Conservation (phyloP, 1,140 invertebrate genomes). For the Capitella teleta region DNA sequence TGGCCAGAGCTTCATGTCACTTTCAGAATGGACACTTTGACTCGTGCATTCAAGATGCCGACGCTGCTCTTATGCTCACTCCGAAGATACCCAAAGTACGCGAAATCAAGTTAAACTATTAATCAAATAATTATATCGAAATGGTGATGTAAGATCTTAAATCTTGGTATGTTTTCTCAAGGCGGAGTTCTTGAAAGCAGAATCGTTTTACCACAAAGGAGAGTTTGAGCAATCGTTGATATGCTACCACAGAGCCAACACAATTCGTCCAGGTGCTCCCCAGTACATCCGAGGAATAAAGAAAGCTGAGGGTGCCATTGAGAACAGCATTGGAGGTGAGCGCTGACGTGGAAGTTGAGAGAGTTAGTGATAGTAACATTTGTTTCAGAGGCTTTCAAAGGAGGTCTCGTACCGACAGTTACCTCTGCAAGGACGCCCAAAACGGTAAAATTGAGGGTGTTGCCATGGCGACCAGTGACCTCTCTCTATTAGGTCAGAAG, state of each 20-base stretch:
- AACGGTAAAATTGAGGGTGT: not conserved
- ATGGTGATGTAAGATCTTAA: not conserved
- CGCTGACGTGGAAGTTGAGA: not conserved
- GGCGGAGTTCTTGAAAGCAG: constrained; percentile 2
- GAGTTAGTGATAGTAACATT: not conserved
- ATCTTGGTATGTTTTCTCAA: not conserved
- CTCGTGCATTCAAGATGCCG: not conserved
- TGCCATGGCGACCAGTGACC: not conserved
- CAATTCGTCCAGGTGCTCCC: not conserved
- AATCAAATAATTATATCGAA: not conserved
- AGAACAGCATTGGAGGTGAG: constrained; percentile 1
- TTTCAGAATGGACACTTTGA: not conserved
- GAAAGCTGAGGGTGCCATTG: constrained; percentile 6
- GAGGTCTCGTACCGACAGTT: not conserved
- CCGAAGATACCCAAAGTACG: not conserved
- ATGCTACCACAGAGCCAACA: constrained; percentile 5
- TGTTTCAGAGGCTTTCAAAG: not conserved
- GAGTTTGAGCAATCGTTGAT: constrained; percentile 4
- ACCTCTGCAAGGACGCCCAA: not conserved
- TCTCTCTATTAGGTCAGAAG: not conserved
- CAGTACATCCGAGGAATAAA: constrained; percentile 5
- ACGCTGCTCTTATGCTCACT: not conserved
- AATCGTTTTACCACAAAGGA: constrained; percentile 6
- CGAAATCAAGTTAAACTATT: not conserved
- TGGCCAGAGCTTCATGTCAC: not conserved